A percentile compares a stretch with the other conserved stretches of the same genome.
Conservation (phyloP, 2,888 invertebrate genomes). For the Melinaea menophilus region DNA sequence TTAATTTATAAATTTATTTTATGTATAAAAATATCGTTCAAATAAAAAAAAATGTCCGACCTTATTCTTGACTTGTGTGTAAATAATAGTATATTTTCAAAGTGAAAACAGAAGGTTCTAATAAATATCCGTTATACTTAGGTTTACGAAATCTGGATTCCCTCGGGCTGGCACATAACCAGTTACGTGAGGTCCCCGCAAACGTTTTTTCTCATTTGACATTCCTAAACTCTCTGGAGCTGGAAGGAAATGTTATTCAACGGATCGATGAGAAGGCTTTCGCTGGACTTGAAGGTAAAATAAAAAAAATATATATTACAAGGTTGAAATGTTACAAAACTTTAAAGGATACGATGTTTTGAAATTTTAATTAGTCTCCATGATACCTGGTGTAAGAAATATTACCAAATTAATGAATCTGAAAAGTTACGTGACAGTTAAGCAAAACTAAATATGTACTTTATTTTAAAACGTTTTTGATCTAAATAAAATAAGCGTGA, state of each 20-base stretch:
- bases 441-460: too few relatives aligned
- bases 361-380: too few relatives aligned
- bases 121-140: conserved; percentile 46
- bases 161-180: conserved; percentile 91
- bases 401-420: too few relatives aligned
- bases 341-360: too few relatives aligned
- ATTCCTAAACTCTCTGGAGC: conserved; percentile 89
- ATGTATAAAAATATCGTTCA: background rate
- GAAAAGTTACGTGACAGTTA: too few relatives aligned
- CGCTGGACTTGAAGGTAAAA: conserved; percentile 89
- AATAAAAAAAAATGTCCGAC: background rate
- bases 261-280: conserved; percentile 91
- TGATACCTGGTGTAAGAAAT: too few relatives aligned
- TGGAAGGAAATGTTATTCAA: conserved; percentile 91
- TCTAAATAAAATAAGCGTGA: too few relatives aligned
- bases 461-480: too few relatives aligned
- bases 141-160: conserved; percentile 89
- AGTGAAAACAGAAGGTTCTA: background rate
- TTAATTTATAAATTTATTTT: background rate
- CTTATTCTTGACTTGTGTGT: too few relatives aligned
- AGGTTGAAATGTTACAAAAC: too few relatives aligned
- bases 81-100: too few relatives aligned
- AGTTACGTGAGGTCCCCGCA: conserved; percentile 85
- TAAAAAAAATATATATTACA: background rate
- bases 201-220: conserved; percentile 90